Conservation (phyloP, 2,797 vertebrate genomes). For the Cyprinella venusta region DNA sequence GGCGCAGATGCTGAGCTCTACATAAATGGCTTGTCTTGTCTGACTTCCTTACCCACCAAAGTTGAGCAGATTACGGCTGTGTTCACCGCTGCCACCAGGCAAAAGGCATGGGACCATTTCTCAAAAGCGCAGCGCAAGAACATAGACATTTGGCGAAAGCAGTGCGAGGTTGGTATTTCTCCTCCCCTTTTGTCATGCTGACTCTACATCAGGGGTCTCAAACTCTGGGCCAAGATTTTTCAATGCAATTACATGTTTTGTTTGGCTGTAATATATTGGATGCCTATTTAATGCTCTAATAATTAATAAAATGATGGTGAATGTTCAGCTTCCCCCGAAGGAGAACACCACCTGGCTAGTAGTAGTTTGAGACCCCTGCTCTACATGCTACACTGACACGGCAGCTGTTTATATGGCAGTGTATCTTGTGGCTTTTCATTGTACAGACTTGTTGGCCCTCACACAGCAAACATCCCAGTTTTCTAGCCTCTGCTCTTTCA, state of each 20-base stretch:
- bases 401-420: slow-evolving; percentile 54
- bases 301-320: background rate
- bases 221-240: slow-evolving; percentile 25
- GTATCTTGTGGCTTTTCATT: slow-evolving; percentile 52
- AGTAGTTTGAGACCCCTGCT: slow-evolving; percentile 29
- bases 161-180: slow-evolving; percentile 96
- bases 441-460: slow-evolving; percentile 51
- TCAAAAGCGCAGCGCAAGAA: slow-evolving; percentile 99
- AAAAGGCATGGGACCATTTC: slow-evolving; percentile 99
- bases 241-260: background rate
- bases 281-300: background rate
- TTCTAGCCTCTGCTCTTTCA: slow-evolving; percentile 45
- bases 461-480: slow-evolving; percentile 58
- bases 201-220: slow-evolving; percentile 71
- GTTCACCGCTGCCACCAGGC: slow-evolving; percentile 97
- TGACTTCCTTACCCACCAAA: slow-evolving; percentile 95
- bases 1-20: slow-evolving; percentile 85
- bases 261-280: background rate
- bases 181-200: slow-evolving; percentile 77
- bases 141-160: slow-evolving; percentile 99
- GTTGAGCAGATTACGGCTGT: slow-evolving; percentile 99
- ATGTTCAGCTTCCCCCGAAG: slow-evolving; percentile 8
- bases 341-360: slow-evolving; percentile 13
- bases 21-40: slow-evolving; percentile 99
- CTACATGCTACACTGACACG: slow-evolving; percentile 49